Conservation (phyloP, 2,797 vertebrate genomes). For the Benthosema pterotum region DNA sequence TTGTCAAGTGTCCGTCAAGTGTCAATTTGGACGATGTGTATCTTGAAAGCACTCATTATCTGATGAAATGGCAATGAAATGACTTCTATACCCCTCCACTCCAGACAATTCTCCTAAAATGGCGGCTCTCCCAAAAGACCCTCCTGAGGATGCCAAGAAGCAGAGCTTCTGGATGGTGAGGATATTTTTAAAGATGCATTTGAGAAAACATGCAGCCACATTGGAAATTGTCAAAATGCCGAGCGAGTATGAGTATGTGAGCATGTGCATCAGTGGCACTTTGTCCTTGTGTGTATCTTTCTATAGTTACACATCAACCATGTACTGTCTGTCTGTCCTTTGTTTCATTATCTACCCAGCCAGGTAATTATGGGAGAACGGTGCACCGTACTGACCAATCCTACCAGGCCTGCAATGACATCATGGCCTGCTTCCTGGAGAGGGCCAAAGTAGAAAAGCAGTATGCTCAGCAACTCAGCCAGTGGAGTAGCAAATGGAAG, state of each 20-base stretch:
- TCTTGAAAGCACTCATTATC: slow-evolving; percentile 48
- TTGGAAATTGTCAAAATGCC: too few species aligned
- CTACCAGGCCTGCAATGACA: slow-evolving; percentile 83
- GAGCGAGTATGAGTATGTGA: too few species aligned
- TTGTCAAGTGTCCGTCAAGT: slow-evolving; percentile 43
- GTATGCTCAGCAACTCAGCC: slow-evolving; percentile 81
- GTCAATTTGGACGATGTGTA: slow-evolving; percentile 17
- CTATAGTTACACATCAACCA: too few species aligned
- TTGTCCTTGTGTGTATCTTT: too few species aligned
- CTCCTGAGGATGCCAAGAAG: slow-evolving; percentile 66
- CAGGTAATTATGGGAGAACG: slow-evolving; percentile 79
- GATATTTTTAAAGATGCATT: slow-evolving; percentile 7
- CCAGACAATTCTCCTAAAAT: slow-evolving; percentile 57
- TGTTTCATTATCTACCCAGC: slow-evolving; percentile 58
- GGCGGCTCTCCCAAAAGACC: slow-evolving; percentile 71
- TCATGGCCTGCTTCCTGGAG: slow-evolving; percentile 84
- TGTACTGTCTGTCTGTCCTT: background rate
- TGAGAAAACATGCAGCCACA: too few species aligned
- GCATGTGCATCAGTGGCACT: too few species aligned
- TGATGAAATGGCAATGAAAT: slow-evolving; percentile 29
- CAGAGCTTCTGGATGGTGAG: slow-evolving; percentile 85
- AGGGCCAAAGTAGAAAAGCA: slow-evolving; percentile 85
- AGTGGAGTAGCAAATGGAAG: slow-evolving; percentile 83
- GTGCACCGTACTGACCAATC: slow-evolving; percentile 80
- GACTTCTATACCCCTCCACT: slow-evolving; percentile 34